Evolutionary conservation across 2,113 vertebrate species (phyloP), one percentile per base, ranked within the genome.

Genomic region (Pachypanchax playfairii): DNA sequence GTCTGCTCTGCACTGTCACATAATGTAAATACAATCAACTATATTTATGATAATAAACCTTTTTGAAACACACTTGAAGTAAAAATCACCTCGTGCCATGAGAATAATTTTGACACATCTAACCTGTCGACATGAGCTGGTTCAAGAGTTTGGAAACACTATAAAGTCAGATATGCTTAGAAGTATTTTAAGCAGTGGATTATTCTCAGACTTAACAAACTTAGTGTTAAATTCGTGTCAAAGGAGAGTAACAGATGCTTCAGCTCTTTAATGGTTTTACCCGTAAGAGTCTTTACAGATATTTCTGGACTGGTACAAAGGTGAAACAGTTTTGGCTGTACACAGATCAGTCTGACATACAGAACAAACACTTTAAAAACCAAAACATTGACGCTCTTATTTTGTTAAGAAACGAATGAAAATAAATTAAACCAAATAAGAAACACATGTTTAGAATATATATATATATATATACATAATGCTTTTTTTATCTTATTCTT

Each of bases 31-130:
- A 41, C 38, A 56, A 84, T 70, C 63, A 59, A 87, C 73, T 91
- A 80, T 89, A 90, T 91, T 92, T 92, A 90, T 90, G 82, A 85
- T 87, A 91, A 91, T 91, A 91, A 89, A 90, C 86, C n/a, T 17
- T 48, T n/a, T n/a, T 52, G 1, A 84, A 78, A 81, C 66, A 51
- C 25, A 64, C 11, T 17, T 10, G 13, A 55, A 29, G 18, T 65
- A 33, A 17, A 29, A 1, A 17, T 18, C 14, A 14, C 12, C 36
- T 47, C 39, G 0, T 35, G 46, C 7, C 4, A 28, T 43, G 28
- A 12, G 9, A 10, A 28, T 20, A 3, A 29, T 51, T 48, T 2
- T 20, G 38, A 29, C n/a, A 42, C 48, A 42, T 11, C 14, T 13
- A 36, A 44, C 24, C 28, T 5, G 14, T 5, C 36, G 18, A 6